These are phyloP conservation scores for Podarcis muralis DNA, from an alignment of 2,113 vertebrate species.

Conservation along the genomic window DNA sequence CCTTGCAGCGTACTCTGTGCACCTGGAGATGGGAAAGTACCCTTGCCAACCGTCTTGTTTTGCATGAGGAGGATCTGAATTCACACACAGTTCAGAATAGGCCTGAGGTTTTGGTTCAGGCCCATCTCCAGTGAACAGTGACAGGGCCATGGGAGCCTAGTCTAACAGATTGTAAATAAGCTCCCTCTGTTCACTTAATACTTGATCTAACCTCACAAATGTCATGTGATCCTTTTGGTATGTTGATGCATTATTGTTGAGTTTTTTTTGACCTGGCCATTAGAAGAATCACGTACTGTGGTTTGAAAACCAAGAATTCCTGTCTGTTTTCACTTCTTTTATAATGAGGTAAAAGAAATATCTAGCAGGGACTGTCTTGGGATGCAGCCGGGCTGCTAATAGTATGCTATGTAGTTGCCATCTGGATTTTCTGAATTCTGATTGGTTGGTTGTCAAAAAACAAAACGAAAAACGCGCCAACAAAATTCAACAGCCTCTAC, in stretches of 20 bases:
- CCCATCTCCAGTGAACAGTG: conserved; percentile 42
- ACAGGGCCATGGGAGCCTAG: conserved; percentile 19
- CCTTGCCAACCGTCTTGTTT: not conserved
- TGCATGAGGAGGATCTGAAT: not conserved
- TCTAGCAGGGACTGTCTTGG: not conserved
- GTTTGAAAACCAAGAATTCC: conserved; percentile 9
- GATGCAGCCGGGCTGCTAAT: not conserved
- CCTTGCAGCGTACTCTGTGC: not conserved
- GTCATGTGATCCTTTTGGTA: conserved; percentile 34
- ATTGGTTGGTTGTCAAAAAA: not conserved
- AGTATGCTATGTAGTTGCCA: conserved; percentile 6
- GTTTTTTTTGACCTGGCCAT: conserved; percentile 5
- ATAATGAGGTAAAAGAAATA: conserved; percentile 2
- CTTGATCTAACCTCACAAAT: conserved; percentile 62
- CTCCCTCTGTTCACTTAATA: conserved; percentile 52
- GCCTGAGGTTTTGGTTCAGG: not conserved
- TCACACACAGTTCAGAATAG: not conserved
- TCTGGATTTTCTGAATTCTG: conserved; percentile 16
- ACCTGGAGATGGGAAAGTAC: not conserved
- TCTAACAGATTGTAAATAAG: conserved; percentile 35
- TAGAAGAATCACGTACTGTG: conserved; percentile 17
- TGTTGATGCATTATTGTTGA: not conserved
- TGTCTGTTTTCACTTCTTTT: not conserved
- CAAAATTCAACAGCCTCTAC: not conserved
- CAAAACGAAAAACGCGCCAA: not conserved